Evolutionary conservation across 2,113 vertebrate species (phyloP).

Genomic region (Datnioides undecimradiatus): DNA sequence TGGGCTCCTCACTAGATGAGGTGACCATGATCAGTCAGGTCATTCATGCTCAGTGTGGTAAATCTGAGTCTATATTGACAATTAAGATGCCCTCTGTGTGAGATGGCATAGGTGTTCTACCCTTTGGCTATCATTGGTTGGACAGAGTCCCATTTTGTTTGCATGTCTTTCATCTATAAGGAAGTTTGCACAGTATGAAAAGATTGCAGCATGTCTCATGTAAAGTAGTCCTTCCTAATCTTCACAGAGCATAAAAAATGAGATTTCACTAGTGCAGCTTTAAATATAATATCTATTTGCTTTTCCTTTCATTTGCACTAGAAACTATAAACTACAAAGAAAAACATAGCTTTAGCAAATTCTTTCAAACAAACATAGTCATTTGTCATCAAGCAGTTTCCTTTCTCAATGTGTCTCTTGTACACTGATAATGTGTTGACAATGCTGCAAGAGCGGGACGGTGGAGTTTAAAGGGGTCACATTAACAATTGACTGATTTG

Average conservation of each 20-base stretch:
- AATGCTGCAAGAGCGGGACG: conserved; percentile 59
- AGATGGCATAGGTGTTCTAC: background rate
- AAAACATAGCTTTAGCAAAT: conserved; percentile 1
- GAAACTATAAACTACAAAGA: background rate
- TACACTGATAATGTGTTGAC: conserved; percentile 64
- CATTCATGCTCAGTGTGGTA: background rate
- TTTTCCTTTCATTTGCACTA: background rate
- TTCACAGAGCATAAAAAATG: background rate
- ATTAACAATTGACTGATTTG: conserved; percentile 77
- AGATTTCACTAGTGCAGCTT: background rate
- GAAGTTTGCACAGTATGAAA: background rate
- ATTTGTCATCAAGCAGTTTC: conserved; percentile 28
- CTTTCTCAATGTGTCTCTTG: conserved; percentile 49
- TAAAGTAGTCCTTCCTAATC: background rate
- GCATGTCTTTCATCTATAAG: conserved; percentile 7
- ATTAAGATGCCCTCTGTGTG: background rate
- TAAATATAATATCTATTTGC: background rate
- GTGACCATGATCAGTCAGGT: background rate
- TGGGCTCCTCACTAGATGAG: background rate
- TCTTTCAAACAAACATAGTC: background rate
- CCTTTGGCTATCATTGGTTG: background rate
- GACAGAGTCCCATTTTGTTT: background rate
- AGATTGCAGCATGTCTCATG: background rate
- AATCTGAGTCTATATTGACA: background rate
- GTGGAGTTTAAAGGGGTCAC: conserved; percentile 78